Evolutionary conservation across 2,888 invertebrate species (phyloP), one percentile per base, ranked within the genome.

Genomic region (Pseudococcus viburni): DNA sequence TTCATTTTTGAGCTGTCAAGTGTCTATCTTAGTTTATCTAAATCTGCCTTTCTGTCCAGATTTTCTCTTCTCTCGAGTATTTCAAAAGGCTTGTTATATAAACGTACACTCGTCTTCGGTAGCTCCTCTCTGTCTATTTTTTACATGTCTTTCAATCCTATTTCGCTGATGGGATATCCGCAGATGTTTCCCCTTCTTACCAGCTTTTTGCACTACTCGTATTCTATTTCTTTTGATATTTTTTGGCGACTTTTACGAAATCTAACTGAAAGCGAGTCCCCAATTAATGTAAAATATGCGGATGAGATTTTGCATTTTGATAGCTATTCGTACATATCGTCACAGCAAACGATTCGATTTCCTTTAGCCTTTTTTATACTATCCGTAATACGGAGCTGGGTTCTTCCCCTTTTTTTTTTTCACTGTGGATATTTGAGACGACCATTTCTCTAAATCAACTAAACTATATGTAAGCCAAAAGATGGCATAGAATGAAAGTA

Each of bases 271-370:
- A 59, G 9, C 19, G 19, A 59, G 26, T 33, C 19, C 19, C 5
- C 59, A 59, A 59, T 59, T 59, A 59, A 59, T 59, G 59, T 59
- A 19, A 59, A 59, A 59, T 59, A 59, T 59, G 59, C 59, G 59
- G 7, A 59, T 59, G 19, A 59, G 59, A 19, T 59, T 59, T 59
- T 19, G 7, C 19, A 59, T 59, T 59, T 59, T 19, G 59, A 59
- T 59, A 19, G 59, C 59, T 59, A 1, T 17, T 12, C 17, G 51
- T 33, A 33, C 3, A 17, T 51, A 51, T 51, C 51, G 12, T 51
- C 51, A 17, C 17, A 17, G 51, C 17, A 51, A 51, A 51, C 15
- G 51, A 51, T 59, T 11, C 59, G n/a, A 59, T 59, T 59, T 59
- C 59, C 59, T 59, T 59, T 59, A 19, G 19, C 19, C n/a, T 59